Percentiles rank a stretch among this genome's conserved stretches.
Conservation (phyloP, 2,797 vertebrate species). For the Thripadectes ignobilis region DNA sequence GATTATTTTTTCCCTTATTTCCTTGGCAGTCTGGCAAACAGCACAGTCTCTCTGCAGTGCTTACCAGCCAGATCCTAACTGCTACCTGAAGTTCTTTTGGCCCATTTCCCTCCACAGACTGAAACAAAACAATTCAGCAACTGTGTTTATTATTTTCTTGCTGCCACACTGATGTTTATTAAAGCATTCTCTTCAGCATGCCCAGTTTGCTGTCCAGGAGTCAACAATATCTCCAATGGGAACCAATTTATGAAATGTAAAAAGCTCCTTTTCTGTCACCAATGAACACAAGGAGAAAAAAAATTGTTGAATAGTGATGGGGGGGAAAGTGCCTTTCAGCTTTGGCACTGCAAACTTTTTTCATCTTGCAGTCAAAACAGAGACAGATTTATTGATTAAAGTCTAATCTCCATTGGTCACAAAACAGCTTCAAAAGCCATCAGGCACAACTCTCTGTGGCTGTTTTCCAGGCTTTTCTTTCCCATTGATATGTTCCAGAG, state of each 20-base stretch:
- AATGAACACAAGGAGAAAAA: background rate
- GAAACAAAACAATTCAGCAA: background rate
- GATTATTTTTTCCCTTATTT: background rate
- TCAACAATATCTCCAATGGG: background rate
- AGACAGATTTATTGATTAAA: conserved; percentile 53
- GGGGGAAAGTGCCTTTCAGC: background rate
- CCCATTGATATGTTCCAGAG: background rate
- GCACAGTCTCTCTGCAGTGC: background rate
- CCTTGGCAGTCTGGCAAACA: background rate
- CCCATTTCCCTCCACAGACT: background rate
- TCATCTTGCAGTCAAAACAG: conserved; percentile 7
- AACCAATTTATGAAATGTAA: background rate
- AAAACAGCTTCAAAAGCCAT: conserved; percentile 21
- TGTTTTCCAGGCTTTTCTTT: conserved; percentile 18
- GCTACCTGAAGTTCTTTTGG: background rate
- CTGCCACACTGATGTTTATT: background rate
- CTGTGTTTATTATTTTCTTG: background rate
- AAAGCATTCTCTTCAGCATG: background rate
- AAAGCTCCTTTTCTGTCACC: background rate
- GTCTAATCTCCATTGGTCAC: conserved; percentile 20
- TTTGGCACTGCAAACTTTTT: conserved; percentile 16
- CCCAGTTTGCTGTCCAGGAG: background rate
- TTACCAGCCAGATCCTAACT: background rate
- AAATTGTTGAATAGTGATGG: background rate
- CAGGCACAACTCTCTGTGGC: background rate